Evolutionary conservation across 2,797 vertebrate genomes (phyloP).

Genomic region (Crax fasciolata): DNA sequence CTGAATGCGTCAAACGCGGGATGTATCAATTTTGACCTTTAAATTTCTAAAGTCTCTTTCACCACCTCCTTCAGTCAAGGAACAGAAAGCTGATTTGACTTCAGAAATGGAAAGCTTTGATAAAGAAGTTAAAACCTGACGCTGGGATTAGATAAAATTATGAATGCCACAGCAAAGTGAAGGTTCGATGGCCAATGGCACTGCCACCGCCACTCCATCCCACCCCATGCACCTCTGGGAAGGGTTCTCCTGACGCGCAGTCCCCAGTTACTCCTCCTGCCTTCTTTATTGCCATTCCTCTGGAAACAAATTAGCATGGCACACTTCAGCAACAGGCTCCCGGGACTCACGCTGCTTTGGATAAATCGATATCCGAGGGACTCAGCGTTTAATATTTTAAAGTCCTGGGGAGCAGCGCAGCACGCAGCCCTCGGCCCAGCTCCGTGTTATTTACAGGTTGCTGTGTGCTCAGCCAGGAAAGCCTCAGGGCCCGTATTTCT

Average conservation of each 20-base stretch:
- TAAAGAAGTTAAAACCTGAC: neutral
- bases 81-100: neutral
- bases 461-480: neutral
- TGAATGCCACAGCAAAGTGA: neutral
- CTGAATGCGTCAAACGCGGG: neutral
- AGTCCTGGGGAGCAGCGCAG: neutral
- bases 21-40: neutral
- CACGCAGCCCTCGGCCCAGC: neutral
- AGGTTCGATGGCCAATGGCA: neutral
- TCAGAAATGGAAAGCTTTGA: neutral
- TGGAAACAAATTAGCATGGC: fast-evolving
- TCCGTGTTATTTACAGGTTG: fast-evolving
- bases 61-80: neutral
- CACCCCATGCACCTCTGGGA: fast-evolving
- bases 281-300: fast-evolving
- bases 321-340: neutral
- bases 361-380: fast-evolving
- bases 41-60: neutral
- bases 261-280: fast-evolving
- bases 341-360: neutral
- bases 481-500: neutral
- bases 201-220: neutral
- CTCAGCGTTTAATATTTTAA: fast-evolving
- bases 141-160: neutral
- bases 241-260: fast-evolving